Base-by-base conservation (phyloP, 2,888 invertebrate genomes). In the Philereme transversata region DNA sequence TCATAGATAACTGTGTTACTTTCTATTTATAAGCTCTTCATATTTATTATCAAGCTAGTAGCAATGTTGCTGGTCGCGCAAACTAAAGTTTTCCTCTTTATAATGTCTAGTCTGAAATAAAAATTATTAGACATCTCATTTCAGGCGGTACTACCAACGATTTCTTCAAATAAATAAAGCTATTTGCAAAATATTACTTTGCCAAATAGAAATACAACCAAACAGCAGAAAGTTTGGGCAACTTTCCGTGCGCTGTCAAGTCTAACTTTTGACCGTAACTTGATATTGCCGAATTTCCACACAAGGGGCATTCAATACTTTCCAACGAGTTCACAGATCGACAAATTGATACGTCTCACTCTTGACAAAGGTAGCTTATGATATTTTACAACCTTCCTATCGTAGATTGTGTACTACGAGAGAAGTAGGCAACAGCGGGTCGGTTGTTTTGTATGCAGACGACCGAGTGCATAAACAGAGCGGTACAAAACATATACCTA, bases 371-470 rank as follows among this genome's bases (percentile, higher is more conserved):
- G 57, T 64, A 54, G 44, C 41, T 56, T 51, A 35, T 54, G 53
- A 62, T 45, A 51, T 63, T 57, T 71, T 69, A 59, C 56, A 72
- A 67, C 65, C 68, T 70, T 73, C 63, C 68, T 70, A 74, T 73
- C 57, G 62, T 68, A 68, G 67, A 64, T 54, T 51, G 64, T 64
- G 55, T 61, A 57, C 51, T 58, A 58, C 51, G 51, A 63, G 58
- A 66, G 52, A 61, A 64, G 22, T 22, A 22, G 56, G 51, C 51
- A 57, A 55, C 54, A 64, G 67, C 63, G 59, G 51, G 51, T 51
- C 51, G 62, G 62, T 70, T 69, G 71, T 74, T 79, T 73, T 76
- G 74, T 79, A 81, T 82, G 79, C 80, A 80, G 76, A 76, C 75
- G 68, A 74, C 63, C 61, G 69, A 67, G 70, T 76, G 76, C 77